Evolutionary conservation across 2,113 vertebrate species (phyloP), one percentile per base, ranked within the genome.

Genomic region (Chloebia gouldiae): DNA sequence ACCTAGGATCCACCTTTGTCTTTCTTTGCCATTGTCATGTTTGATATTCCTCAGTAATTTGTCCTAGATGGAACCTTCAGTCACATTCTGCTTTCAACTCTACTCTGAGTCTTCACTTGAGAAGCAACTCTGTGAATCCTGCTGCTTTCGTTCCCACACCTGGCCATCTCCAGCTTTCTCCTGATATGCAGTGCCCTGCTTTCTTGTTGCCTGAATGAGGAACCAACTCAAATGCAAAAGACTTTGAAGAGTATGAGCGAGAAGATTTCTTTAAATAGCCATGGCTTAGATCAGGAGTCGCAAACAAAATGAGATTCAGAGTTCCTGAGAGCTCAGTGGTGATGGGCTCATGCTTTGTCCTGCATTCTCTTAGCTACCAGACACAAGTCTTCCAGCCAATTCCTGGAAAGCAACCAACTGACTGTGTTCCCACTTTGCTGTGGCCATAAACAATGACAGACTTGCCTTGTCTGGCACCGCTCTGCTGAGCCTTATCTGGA

Each of bases 371-470:
- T 63, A 66, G 76, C 33, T 86, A 60, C 64, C 64, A 49, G 72
- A 90, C 90, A 85, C 47, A 59, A 49, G 68, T 47, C 56, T 40
- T 95, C 63, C 85, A 90, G 56, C 80, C 86, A 18, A 63, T 90
- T 96, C 87, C 92, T 94, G 92, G 96, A 95, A 94, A 84, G 92
- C 56, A 88, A 77, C 82, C 75, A 92, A 66, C 22, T 50, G 86
- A 94, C 45, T 87, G n/a, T 68, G 68, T 60, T 93, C 56, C 66
- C 37, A 44, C 69, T 88, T 86, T 27, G 35, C 81, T 70, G 18
- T 13, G 39, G 79, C 72, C 72, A 83, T 80, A 90, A 94, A 82
- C 79, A 83, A 44, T 35, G 42, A 94, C 40, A 83, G 69, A 81
- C 60, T 37, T 56, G 70, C 39, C 63, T 93, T 6, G 0, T 22